A percentile compares a stretch with the other conserved stretches of the same genome.
Conservation (phyloP, 2,888 invertebrate genomes). For the Drosophila algonquin region DNA sequence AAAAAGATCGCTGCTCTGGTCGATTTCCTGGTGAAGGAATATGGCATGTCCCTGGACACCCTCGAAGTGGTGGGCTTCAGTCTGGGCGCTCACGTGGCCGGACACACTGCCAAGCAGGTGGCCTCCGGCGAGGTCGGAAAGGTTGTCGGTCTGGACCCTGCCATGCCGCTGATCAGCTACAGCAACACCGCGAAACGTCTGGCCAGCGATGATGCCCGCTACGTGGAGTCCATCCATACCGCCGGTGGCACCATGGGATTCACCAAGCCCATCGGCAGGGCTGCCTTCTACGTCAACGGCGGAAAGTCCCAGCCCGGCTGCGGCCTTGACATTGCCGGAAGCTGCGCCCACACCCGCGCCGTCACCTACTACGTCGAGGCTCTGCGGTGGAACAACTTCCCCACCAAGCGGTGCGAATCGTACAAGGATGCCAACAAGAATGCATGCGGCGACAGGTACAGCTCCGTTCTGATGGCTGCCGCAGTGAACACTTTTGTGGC, state of each 20-base stretch:
- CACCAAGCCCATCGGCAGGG: conserved; percentile 82
- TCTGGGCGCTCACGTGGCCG: conserved; percentile 87
- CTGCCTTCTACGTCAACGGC: conserved; percentile 85
- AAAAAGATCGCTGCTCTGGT: conserved; percentile 71
- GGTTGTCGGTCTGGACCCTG: conserved; percentile 85
- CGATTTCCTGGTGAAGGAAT: conserved; percentile 83
- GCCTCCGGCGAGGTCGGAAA: conserved; percentile 85
- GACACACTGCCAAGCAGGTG: conserved; percentile 86
- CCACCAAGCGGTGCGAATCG: conserved; percentile 67
- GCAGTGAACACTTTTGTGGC: conserved; percentile 58
- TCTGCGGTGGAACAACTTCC: conserved; percentile 76
- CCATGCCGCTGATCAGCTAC: conserved; percentile 72
- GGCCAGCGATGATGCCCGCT: conserved; percentile 74
- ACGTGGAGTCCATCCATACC: conserved; percentile 82
- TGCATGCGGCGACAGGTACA: conserved; percentile 66
- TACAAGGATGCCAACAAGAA: conserved; percentile 68
- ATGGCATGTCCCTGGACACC: conserved; percentile 84
- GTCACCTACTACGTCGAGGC: conserved; percentile 84
- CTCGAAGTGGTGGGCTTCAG: conserved; percentile 86
- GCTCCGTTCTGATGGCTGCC: conserved; percentile 74
- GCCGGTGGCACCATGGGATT: conserved; percentile 79
- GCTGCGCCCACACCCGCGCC: conserved; percentile 84
- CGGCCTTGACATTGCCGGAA: conserved; percentile 81
- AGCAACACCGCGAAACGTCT: conserved; percentile 69
- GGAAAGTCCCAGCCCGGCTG: conserved; percentile 85